A percentile compares a stretch with the other conserved stretches of the same genome.
phyloP scores from a whole-genome alignment of 2,888 invertebrate genomes.

The Agrotis segetum region DNA sequence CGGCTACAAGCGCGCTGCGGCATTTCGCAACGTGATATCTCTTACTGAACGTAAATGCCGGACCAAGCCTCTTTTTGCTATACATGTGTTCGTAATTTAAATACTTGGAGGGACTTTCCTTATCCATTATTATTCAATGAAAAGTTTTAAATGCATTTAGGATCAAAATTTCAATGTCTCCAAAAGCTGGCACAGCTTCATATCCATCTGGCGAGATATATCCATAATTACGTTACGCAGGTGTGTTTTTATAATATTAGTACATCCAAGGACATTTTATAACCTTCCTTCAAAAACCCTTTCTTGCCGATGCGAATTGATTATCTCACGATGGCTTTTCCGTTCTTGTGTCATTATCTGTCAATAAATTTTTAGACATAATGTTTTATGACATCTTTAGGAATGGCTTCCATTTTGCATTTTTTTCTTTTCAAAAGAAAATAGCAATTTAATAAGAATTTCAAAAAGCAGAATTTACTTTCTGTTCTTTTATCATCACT shows the following conservation, averaged over 20 bases:
- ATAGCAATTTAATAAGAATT: not conserved
- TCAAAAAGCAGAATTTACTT: not conserved
- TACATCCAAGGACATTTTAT: conserved; percentile 18
- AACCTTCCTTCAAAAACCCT: conserved; percentile 33
- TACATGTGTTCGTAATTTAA: not conserved
- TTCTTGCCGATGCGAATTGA: conserved; percentile 25
- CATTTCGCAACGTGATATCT: conserved; percentile 64
- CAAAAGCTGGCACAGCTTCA: not conserved
- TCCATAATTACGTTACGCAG: conserved; percentile 9
- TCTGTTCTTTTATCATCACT: not conserved
- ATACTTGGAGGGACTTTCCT: conserved; percentile 16
- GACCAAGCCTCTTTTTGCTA: conserved; percentile 26
- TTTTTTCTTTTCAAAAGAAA: not conserved
- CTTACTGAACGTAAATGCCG: conserved; percentile 40
- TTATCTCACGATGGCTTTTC: conserved; percentile 21
- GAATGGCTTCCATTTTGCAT: not conserved
- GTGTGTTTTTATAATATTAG: conserved; percentile 29
- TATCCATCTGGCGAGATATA: not conserved
- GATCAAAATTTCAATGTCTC: not conserved
- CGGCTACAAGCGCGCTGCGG: conserved; percentile 60
- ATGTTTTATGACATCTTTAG: not conserved
- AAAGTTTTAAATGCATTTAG: not conserved
- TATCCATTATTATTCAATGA: not conserved
- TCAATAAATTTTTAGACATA: not conserved
- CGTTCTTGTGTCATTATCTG: not conserved